A percentile compares a stretch with the other conserved stretches of the same genome.
Evolutionary conservation across 2,888 invertebrate species (phyloP).

Genomic region (Agonopterix heracliana): DNA sequence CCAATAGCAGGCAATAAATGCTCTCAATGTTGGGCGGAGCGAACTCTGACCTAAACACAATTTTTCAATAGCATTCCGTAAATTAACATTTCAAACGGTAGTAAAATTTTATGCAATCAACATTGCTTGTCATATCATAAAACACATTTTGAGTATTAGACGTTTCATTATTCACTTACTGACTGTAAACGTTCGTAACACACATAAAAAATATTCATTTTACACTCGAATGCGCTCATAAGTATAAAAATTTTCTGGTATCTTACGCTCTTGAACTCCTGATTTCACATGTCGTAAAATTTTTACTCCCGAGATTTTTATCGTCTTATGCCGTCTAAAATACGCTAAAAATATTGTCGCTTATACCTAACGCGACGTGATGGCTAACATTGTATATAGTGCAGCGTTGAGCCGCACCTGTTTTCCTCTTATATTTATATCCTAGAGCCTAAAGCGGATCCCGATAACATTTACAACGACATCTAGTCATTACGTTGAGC

Average conservation of each 20-base stretch:
- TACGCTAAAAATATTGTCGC: conserved; percentile 34
- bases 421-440: conserved; percentile 51
- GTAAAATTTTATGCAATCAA: neutral
- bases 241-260: conserved; percentile 46
- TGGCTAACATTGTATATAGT: conserved; percentile 40
- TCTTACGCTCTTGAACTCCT: conserved; percentile 37
- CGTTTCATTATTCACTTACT: conserved; percentile 28
- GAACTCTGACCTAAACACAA: conserved; percentile 24
- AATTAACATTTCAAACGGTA: neutral
- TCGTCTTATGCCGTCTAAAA: conserved; percentile 35
- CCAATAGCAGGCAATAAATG: conserved; percentile 46
- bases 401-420: conserved; percentile 48
- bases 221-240: conserved; percentile 39
- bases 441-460: conserved; percentile 35
- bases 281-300: conserved; percentile 52
- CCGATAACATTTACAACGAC: conserved; percentile 22
- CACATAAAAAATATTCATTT: conserved; percentile 41
- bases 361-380: conserved; percentile 30
- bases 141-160: neutral
- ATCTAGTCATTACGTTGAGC: conserved; percentile 12
- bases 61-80: conserved; percentile 3
- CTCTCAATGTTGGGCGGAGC: conserved; percentile 25
- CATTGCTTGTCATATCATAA: neutral
- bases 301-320: conserved; percentile 48
- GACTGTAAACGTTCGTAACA: conserved; percentile 31